These are phyloP conservation scores for Anabacerthia variegaticeps DNA, from an alignment of 2,797 vertebrate genomes.

Conservation along the genomic window DNA sequence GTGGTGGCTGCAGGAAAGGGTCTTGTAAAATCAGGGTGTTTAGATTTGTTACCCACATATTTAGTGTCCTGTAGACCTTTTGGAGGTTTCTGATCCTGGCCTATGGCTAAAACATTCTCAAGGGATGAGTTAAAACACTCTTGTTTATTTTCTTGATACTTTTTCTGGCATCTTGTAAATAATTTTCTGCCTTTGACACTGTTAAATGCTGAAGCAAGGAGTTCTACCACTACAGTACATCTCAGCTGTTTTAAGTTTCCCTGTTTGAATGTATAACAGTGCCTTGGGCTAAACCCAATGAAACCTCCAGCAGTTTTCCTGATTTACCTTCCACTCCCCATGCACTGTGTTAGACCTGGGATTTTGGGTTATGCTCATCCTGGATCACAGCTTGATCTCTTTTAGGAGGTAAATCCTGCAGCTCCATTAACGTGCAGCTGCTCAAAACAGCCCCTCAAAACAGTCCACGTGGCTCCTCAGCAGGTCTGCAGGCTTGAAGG, in stretches of 20 bases:
- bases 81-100: background rate
- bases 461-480: background rate
- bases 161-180: background rate
- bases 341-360: background rate
- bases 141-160: background rate
- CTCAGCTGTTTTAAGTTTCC: background rate
- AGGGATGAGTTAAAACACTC: background rate
- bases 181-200: background rate
- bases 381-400: background rate
- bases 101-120: background rate
- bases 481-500: background rate
- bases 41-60: background rate
- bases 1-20: background rate
- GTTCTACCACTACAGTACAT: background rate
- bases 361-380: background rate
- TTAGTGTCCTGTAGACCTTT: background rate
- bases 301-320: background rate
- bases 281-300: background rate
- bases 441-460: background rate
- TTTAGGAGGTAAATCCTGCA: background rate
- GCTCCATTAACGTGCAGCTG: fast-evolving
- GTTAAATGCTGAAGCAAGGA: background rate
- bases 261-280: background rate
- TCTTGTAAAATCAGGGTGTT: background rate
- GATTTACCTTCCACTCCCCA: background rate